These are phyloP conservation scores for Odontothrips loti DNA, from an alignment of 2,888 invertebrate species.

Conservation along the genomic window DNA sequence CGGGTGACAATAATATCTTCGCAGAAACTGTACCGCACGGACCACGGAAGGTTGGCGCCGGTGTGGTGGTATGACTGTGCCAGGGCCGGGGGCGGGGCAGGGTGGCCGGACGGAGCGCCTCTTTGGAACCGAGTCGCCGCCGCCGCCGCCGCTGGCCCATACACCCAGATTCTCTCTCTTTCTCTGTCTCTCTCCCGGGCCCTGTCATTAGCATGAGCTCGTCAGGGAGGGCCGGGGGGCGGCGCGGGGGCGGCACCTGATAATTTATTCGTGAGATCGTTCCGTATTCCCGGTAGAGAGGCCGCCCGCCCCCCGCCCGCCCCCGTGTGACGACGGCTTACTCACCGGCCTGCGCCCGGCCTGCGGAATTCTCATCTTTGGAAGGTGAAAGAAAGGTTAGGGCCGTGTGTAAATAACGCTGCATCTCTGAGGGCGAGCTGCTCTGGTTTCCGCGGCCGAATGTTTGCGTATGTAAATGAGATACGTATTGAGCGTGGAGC, in stretches of 20 bases:
- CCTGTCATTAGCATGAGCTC: neutral
- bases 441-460: too few species aligned
- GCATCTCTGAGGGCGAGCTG: too few species aligned
- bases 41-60: neutral
- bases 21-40: neutral
- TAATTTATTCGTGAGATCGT: constrained; percentile 7
- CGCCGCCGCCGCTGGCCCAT: too few species aligned
- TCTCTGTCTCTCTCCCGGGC: too few species aligned
- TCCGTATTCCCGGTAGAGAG: neutral
- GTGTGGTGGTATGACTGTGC: neutral
- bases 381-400: too few species aligned
- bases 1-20: neutral
- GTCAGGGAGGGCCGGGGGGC: neutral
- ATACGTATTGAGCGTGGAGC: neutral
- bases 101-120: neutral
- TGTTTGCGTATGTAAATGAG: too few species aligned
- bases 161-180: too few species aligned
- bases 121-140: neutral
- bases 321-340: too few species aligned
- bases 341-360: too few species aligned
- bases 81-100: neutral
- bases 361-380: too few species aligned
- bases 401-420: too few species aligned
- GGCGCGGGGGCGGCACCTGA: neutral
- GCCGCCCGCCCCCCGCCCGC: too few species aligned